A percentile compares a stretch with the other conserved stretches of the same genome.
Conservation (phyloP, 2,797 vertebrate genomes). For the Chelmon rostratus region DNA sequence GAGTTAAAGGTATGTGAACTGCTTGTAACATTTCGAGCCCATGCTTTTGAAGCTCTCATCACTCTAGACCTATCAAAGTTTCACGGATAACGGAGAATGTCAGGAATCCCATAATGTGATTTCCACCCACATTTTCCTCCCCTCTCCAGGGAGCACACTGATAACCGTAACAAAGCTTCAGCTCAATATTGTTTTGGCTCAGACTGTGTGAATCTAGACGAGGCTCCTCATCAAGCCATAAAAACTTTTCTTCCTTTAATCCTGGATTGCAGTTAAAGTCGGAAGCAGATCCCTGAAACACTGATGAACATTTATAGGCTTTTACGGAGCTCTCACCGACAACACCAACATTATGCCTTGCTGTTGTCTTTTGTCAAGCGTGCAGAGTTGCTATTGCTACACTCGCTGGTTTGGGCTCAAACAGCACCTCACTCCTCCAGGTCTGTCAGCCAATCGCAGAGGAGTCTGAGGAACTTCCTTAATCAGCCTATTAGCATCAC, state of each 20-base stretch:
- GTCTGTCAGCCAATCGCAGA: not conserved
- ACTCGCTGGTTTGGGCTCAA: not conserved
- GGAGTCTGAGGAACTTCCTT: not conserved
- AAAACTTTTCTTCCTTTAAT: slow-evolving; percentile 16
- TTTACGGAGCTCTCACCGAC: not conserved
- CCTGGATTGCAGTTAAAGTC: slow-evolving; percentile 17
- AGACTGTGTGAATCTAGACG: slow-evolving; percentile 22
- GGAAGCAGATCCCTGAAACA: not conserved
- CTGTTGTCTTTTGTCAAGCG: not conserved
- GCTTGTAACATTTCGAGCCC: slow-evolving; percentile 50
- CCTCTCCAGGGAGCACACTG: slow-evolving; percentile 13
- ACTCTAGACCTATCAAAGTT: slow-evolving; percentile 46
- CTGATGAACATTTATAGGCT: slow-evolving; percentile 7
- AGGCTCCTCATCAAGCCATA: slow-evolving; percentile 17
- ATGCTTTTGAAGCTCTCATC: slow-evolving; percentile 31
- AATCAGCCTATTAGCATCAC: not conserved
- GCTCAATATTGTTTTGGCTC: slow-evolving; percentile 38
- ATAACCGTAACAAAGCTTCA: slow-evolving; percentile 24
- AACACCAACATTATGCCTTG: not conserved
- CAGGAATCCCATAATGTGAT: slow-evolving; percentile 53
- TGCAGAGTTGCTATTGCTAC: not conserved
- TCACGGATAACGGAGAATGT: slow-evolving; percentile 56
- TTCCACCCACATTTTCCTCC: slow-evolving; percentile 17
- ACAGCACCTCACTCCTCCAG: not conserved
- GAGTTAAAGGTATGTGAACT: slow-evolving; percentile 20